A percentile compares a stretch with the other conserved stretches of the same genome.
These are phyloP conservation scores for Marmota monax DNA, from an alignment of 2,113 vertebrate genomes.

Conservation along the genomic window DNA sequence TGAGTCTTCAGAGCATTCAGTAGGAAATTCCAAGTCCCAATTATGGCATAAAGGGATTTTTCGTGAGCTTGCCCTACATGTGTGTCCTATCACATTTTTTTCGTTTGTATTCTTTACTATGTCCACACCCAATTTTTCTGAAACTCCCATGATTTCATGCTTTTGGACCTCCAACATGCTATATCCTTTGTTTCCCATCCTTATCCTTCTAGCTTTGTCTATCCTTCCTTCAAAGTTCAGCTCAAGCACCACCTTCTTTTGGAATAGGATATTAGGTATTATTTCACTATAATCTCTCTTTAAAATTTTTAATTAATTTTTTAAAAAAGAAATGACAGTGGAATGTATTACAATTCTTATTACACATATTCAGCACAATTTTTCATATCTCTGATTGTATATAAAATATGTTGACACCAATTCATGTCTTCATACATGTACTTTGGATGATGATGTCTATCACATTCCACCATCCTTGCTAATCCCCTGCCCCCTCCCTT, in stretches of 20 bases:
- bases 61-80: neutral
- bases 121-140: neutral
- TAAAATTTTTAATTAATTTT: too few relatives aligned
- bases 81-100: neutral
- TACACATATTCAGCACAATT: too few relatives aligned
- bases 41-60: neutral
- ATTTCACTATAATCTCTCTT: neutral
- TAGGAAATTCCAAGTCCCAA: neutral
- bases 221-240: conserved; percentile 16
- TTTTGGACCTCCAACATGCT: neutral
- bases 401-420: too few relatives aligned
- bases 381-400: too few relatives aligned
- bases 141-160: neutral
- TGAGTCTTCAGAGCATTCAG: neutral
- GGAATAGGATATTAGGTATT: neutral
- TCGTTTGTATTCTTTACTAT: neutral
- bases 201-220: neutral
- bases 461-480: too few relatives aligned
- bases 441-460: too few relatives aligned
- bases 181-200: neutral
- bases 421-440: too few relatives aligned
- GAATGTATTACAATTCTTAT: too few relatives aligned
- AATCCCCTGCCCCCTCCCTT: too few relatives aligned
- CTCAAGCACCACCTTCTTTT: neutral
- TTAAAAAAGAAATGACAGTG: too few relatives aligned